Base-by-base conservation (phyloP, 37 sponge, comb jelly and placozoan species). In the Agelas oroides region DNA sequence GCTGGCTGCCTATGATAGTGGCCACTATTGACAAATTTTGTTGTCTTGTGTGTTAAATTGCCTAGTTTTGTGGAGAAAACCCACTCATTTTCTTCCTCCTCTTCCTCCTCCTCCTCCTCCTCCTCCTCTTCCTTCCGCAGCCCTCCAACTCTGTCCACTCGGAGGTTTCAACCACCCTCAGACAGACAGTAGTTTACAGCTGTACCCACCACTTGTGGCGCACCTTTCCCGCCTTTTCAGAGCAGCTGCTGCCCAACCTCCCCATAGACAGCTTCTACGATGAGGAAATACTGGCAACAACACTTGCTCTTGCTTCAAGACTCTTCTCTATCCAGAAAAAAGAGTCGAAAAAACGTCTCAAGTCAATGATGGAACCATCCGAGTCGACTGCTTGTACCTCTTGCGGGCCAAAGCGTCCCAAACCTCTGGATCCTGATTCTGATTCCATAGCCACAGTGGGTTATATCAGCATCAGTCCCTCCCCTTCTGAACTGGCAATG, bases 401-500 rank as follows among this genome's bases (percentile, higher is more conserved):
- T 14, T 77, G 64, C 61, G 78, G 65, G n/a, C 78, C 78, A 17
- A 33, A 1, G 39, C 68, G 68, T 32, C 68, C 5, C 33, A 30
- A 30, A 30, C 17, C 39, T 39, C 72, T 20, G 15, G 52, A 23
- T 41, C 25, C 72, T 37, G 72, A 37, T n/a, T 17, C 75, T 59
- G 27, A 34, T 31, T 67, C 68, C 68, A 46, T 40, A 37, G 46
- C 1, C 17, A 32, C 53, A 53, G 73, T 70, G 12, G 87, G 81
- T 37, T 80, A 87, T 35, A 20, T 81, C 20, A 76, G 88, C 70
- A 81, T 87, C 41, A 87, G 82, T 58, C 81, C 82, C 33, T 64
- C 88, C 1, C 88, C 88, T 1, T 87, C 87, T 20, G 87, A 79
- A 30, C 65, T 86, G 39, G 87, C 79, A 31, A 13, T 73, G 25